Base-by-base conservation (phyloP, 2,797 vertebrate species). In the Pseudochirops cupreus region DNA sequence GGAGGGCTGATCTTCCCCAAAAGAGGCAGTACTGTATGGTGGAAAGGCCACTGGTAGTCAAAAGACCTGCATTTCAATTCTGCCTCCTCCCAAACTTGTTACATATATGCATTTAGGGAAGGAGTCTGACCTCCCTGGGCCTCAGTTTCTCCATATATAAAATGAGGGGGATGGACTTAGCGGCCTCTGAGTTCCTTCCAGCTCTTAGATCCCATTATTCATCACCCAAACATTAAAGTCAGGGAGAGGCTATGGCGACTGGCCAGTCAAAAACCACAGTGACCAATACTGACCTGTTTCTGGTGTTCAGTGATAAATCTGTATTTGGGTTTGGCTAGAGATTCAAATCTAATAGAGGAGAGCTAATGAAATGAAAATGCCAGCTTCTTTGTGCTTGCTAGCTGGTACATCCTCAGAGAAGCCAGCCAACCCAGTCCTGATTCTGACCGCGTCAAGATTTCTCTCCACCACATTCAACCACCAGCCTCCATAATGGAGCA, bases 401-500 rank as follows among this genome's bases (percentile, higher is more conserved):
- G 82, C 92, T 74, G 10, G 90, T 91, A 94, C 94, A n/a, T 91
- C 96, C 54, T 57, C n/a, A 54, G 94, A 97, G 67, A 59, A 94
- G 95, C 96, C 98, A 56, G 91, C 53, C 0, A 11, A 95, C 93
- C 90, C 50, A 46, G 59, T 97, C 98, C 97, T 96, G 96, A 29
- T 97, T 97, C 95, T 92, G 94, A 94, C 97, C 91, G 1, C 59
- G 95, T 98, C 96, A 98, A 97, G 97, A 92, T 92, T 98, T 98
- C 94, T 98, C 93, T 96, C 92, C 6, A 97, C 96, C 94, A 96
- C 94, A 91, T 98, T 98, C 98, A 98, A 98, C 96, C 98, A 98
- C 95, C 96, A 98, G 95, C 94, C 98, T 96, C 97, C 91, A 2
- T 97, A 98, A 98, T 98, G 98, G 98, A 98, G 98, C 98, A 97